Evolutionary conservation across 1,140 invertebrate genomes (phyloP).

Genomic region (Littorina saxatilis): DNA sequence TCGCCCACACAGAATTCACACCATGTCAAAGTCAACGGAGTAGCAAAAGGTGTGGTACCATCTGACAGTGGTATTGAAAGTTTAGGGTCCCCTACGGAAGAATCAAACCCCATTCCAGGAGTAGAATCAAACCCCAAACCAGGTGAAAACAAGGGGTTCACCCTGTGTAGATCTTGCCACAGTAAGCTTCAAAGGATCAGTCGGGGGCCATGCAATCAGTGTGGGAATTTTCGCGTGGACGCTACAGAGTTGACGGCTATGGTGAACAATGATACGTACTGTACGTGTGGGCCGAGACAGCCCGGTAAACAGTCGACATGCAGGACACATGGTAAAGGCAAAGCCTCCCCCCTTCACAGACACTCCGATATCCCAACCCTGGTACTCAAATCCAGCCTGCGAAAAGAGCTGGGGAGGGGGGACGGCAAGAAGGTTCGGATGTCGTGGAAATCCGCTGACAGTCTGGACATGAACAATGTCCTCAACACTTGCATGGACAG

Average conservation of each 20-base stretch:
- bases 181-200: slow-evolving; percentile 28
- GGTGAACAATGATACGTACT: slow-evolving; percentile 34
- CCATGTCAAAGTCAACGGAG: background rate
- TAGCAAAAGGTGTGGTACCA: slow-evolving; percentile 37
- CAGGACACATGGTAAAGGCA: slow-evolving; percentile 28
- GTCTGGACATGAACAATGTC: slow-evolving; percentile 32
- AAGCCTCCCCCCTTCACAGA: slow-evolving; percentile 2
- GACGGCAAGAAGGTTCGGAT: slow-evolving; percentile 9
- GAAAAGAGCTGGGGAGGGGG: background rate
- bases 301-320: slow-evolving; percentile 14
- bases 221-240: slow-evolving; percentile 39
- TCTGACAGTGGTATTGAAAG: slow-evolving; percentile 59
- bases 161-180: slow-evolving; percentile 24
- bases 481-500: background rate
- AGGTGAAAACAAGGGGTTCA: background rate
- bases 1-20: background rate
- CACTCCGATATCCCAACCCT: slow-evolving; percentile 32
- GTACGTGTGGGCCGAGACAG: slow-evolving; percentile 40
- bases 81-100: slow-evolving; percentile 37
- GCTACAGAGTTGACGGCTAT: background rate
- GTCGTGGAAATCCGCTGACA: slow-evolving; percentile 49
- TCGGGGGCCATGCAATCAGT: slow-evolving; percentile 29
- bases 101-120: background rate
- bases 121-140: background rate
- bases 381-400: slow-evolving; percentile 37